A percentile compares a stretch with the other conserved stretches of the same genome.
phyloP scores from a whole-genome alignment of 1,140 invertebrate species.

The Ruditapes philippinarum region DNA sequence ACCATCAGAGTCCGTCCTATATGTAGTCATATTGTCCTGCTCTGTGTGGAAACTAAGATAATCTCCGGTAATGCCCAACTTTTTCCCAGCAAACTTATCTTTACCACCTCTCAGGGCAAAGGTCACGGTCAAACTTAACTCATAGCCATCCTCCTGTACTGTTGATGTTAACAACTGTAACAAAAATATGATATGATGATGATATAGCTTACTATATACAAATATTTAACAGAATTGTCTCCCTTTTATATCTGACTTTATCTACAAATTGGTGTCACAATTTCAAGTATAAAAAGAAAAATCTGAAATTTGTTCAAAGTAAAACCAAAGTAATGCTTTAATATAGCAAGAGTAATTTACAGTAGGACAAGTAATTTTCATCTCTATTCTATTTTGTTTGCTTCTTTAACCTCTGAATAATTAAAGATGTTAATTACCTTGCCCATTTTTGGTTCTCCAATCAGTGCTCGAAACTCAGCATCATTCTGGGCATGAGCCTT shows the following conservation, averaged over 20 bases:
- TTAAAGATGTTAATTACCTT: no score
- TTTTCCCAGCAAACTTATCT: slow-evolving; percentile 79
- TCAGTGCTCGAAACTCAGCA: slow-evolving; percentile 86
- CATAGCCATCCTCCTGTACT: slow-evolving; percentile 86
- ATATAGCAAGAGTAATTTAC: no score
- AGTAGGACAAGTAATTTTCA: no score
- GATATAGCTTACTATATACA: no score
- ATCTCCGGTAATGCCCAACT: slow-evolving; percentile 77
- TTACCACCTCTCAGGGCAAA: slow-evolving; percentile 84
- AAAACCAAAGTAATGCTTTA: no score
- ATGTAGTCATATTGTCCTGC: slow-evolving; percentile 72
- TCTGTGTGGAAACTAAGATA: slow-evolving; percentile 81
- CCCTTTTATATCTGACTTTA: no score
- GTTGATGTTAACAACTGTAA: slow-evolving; percentile 82
- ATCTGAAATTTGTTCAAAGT: no score
- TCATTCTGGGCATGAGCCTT: slow-evolving; percentile 86
- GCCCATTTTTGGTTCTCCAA: slow-evolving; percentile 86
- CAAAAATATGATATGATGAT: background rate
- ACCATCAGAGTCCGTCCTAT: slow-evolving; percentile 76
- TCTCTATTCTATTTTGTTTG: no score
- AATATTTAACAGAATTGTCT: no score
- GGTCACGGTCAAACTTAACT: slow-evolving; percentile 84
- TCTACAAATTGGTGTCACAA: no score
- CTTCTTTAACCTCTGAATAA: no score
- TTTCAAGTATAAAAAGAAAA: no score